A percentile compares a stretch with the other conserved stretches of the same genome.
These are phyloP conservation scores for Conus ventricosus DNA, from an alignment of 1,140 invertebrate genomes.

Conservation along the genomic window DNA sequence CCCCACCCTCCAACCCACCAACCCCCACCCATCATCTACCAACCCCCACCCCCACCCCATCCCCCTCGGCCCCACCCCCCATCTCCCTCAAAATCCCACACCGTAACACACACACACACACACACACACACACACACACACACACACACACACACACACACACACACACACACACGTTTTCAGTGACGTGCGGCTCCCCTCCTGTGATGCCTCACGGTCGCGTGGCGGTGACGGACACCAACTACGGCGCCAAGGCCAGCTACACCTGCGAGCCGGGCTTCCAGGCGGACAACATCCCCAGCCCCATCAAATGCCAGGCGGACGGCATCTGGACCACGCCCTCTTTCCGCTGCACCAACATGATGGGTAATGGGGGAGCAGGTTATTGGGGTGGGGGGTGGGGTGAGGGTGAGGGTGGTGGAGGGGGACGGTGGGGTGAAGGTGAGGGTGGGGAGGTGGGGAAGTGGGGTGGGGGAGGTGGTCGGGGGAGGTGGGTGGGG, in stretches of 20 bases:
- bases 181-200: neutral
- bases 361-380: conserved; percentile 13
- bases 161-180: no score
- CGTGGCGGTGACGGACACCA: neutral
- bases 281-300: conserved; percentile 25
- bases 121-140: neutral
- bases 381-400: conserved; percentile 18
- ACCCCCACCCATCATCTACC: neutral
- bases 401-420: neutral
- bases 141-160: no score
- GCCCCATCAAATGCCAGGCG: neutral
- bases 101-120: no score
- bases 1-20: neutral
- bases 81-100: no score
- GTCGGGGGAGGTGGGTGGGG: no score
- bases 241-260: neutral
- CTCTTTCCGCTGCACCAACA: conserved; percentile 18
- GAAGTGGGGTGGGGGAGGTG: no score
- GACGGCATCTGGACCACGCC: neutral
- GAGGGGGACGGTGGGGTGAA: no score
- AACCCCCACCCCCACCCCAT: neutral
- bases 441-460: no score
- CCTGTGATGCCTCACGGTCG: neutral
- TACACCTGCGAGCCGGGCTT: conserved; percentile 30
- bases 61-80: no score